phyloP scores from a whole-genome alignment of 2,888 invertebrate genomes.

The Hemaris fuciformis region DNA sequence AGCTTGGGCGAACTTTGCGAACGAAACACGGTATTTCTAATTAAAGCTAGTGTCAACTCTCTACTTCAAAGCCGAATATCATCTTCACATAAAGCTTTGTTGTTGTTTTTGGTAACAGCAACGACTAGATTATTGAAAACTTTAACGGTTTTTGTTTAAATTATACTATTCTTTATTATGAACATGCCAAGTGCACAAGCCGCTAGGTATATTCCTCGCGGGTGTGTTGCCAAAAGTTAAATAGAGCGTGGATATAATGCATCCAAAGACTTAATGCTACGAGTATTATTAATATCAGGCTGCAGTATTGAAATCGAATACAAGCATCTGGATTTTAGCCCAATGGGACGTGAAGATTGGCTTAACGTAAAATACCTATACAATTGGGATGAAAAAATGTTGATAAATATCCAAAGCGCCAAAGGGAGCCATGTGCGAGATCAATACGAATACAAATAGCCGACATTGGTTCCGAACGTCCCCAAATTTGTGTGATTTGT shows the following conservation, averaged over 20 bases:
- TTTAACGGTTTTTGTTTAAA: too few relatives aligned
- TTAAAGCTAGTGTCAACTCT: slow-evolving; percentile 27
- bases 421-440: slow-evolving; percentile 36
- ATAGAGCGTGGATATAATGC: neutral
- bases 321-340: neutral
- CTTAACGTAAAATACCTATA: neutral
- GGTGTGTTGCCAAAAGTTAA: neutral
- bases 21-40: slow-evolving; percentile 41
- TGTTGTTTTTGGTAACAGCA: neutral
- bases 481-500: slow-evolving; percentile 49
- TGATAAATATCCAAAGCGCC: slow-evolving; percentile 11
- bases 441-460: slow-evolving; percentile 48
- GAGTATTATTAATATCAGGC: neutral
- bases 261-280: neutral
- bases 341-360: neutral
- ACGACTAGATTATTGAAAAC: neutral
- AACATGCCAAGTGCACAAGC: neutral
- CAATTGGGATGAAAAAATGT: neutral
- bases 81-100: neutral
- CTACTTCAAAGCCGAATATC: neutral
- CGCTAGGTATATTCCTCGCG: neutral
- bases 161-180: too few relatives aligned
- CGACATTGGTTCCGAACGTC: slow-evolving; percentile 26
- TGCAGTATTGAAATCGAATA: neutral
- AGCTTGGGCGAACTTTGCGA: slow-evolving; percentile 36